These are phyloP conservation scores for Congeria kusceri DNA, from an alignment of 2,888 invertebrate species.

Conservation along the genomic window DNA sequence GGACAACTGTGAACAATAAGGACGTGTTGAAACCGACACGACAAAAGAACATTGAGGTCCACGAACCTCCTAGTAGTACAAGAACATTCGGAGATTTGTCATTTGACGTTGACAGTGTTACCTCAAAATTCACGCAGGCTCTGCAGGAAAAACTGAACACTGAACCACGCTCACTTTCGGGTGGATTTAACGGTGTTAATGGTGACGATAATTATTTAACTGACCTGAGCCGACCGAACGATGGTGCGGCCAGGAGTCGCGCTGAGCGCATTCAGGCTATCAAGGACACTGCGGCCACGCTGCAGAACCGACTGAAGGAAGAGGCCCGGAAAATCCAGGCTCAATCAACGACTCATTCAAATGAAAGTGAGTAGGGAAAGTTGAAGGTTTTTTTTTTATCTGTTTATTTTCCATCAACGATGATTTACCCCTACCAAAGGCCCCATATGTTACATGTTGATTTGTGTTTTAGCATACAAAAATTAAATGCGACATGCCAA, in stretches of 20 bases:
- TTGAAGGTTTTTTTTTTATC: no score
- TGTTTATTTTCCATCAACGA: no score
- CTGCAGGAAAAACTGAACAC: slow-evolving; percentile 66
- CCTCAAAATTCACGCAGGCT: slow-evolving; percentile 75
- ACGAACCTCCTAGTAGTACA: slow-evolving; percentile 13
- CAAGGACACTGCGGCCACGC: slow-evolving; percentile 75
- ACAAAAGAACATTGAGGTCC: slow-evolving; percentile 26
- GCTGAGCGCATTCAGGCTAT: slow-evolving; percentile 78
- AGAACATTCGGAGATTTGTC: slow-evolving; percentile 67
- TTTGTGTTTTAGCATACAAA: no score
- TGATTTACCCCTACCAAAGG: no score
- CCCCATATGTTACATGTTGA: no score
- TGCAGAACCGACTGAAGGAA: slow-evolving; percentile 74
- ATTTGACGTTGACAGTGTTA: slow-evolving; percentile 71
- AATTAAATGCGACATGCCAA: no score
- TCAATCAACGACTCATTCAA: slow-evolving; percentile 49
- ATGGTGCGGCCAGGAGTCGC: slow-evolving; percentile 54
- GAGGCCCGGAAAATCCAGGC: slow-evolving; percentile 70
- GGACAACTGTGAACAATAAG: slow-evolving; percentile 33
- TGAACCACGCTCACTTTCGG: slow-evolving; percentile 48
- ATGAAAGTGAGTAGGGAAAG: slow-evolving; percentile 66
- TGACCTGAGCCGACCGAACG: slow-evolving; percentile 44
- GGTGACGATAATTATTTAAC: slow-evolving; percentile 43
- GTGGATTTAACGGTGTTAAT: slow-evolving; percentile 37
- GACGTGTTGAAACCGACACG: slow-evolving; percentile 42